Evolutionary conservation across 1,140 invertebrate species (phyloP), one percentile per base, ranked within the genome.

Genomic region (Diplogasteroides magnus): DNA sequence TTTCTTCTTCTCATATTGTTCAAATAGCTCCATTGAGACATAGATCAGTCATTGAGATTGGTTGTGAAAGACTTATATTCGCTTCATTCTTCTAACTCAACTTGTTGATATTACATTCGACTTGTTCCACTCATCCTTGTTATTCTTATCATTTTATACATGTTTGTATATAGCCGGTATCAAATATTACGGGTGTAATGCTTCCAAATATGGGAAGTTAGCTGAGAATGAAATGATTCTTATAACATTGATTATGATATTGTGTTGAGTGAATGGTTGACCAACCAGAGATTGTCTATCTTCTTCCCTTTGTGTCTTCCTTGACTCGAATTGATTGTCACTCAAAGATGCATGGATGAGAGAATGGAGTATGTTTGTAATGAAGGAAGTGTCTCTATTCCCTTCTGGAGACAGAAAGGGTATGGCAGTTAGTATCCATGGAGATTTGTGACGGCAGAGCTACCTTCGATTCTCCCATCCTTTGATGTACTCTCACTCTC

Each of bases 61-160:
- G 71, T 28, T 73, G 71, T 37, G 61, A 29, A n/a, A 23, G 71
- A 19, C 57, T 74, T 31, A 56, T 73, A 26, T 73, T 73, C 37
- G 71, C 71, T 25, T 67, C 55, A 15, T 67, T 73, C 56, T 73
- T 73, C 62, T 74, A 28, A 63, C 25, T n/a, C n/a, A n/a, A n/a
- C n/a, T n/a, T n/a, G n/a, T n/a, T n/a, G n/a, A n/a, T n/a, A n/a
- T n/a, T n/a, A n/a, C n/a, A n/a, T n/a, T n/a, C n/a, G n/a, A n/a
- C n/a, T n/a, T n/a, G n/a, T n/a, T n/a, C n/a, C n/a, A n/a, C n/a
- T n/a, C n/a, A n/a, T n/a, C n/a, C n/a, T n/a, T n/a, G n/a, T n/a
- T n/a, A n/a, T n/a, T n/a, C n/a, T n/a, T n/a, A n/a, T n/a, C n/a
- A n/a, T n/a, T n/a, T n/a, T n/a, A n/a, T n/a, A n/a, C n/a, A n/a